phyloP scores from a whole-genome alignment of 2,113 vertebrate species.

The Asarcornis scutulata region DNA sequence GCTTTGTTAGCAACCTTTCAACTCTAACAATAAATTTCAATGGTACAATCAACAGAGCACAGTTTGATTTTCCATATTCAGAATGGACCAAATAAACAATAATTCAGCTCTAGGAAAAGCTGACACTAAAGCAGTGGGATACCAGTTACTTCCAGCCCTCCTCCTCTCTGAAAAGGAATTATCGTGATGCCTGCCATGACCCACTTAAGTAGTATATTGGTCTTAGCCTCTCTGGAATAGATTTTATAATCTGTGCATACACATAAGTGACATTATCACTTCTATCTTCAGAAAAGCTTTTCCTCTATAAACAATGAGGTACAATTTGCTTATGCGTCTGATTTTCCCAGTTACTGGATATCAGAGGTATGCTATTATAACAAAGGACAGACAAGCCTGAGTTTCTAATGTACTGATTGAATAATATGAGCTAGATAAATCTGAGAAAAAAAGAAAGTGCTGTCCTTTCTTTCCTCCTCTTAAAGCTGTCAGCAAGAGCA shows the following conservation, averaged over 20 bases:
- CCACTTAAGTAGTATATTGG: not conserved
- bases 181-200: not conserved
- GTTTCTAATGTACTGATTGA: not conserved
- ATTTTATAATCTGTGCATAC: not conserved
- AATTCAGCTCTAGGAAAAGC: constrained; percentile 19
- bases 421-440: not conserved
- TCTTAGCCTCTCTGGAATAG: not conserved
- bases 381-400: not conserved
- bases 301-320: not conserved
- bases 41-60: constrained; percentile 30
- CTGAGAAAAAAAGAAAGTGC: not conserved
- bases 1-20: constrained; percentile 55
- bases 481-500: not conserved
- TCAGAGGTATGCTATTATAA: not conserved
- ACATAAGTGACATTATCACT: not conserved
- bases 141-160: not conserved
- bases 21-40: constrained; percentile 31
- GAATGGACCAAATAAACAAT: constrained; percentile 32
- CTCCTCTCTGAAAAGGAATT: constrained; percentile 20
- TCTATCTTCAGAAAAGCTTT: not conserved
- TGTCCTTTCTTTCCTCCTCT: not conserved
- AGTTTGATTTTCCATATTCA: constrained; percentile 41
- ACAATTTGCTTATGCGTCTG: not conserved
- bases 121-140: constrained; percentile 29
- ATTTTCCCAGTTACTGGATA: not conserved